Percentiles rank a stretch among this genome's conserved stretches.
Conservation (phyloP, 53 echinoderm and acorn worm species). For the Hippasteria phrygiana region DNA sequence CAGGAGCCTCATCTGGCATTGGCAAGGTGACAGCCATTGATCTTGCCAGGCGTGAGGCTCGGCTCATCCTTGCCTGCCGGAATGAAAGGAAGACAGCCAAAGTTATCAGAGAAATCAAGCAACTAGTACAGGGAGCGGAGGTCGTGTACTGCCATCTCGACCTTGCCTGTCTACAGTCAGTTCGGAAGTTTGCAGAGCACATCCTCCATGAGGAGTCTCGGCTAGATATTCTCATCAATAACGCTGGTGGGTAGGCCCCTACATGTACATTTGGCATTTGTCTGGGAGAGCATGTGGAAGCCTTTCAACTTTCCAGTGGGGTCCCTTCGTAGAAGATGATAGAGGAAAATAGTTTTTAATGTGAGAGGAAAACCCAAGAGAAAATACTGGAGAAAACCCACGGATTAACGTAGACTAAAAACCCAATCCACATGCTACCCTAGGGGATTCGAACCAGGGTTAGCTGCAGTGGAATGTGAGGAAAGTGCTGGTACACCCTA, state of each 20-base stretch:
- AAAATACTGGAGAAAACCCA: no score
- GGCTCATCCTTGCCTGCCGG: constrained; percentile 58
- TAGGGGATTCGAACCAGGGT: no score
- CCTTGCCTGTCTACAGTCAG: constrained; percentile 23
- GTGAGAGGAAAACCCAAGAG: no score
- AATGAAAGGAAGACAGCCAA: constrained; percentile 32
- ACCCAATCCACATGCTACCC: no score
- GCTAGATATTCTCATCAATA: constrained; percentile 52
- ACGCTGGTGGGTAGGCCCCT: constrained; percentile 4
- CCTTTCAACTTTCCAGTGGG: no score
- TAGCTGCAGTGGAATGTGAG: no score
- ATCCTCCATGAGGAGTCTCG: constrained; percentile 13
- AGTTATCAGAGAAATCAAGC: constrained; percentile 43
- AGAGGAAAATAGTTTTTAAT: no score
- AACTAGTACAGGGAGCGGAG: not conserved
- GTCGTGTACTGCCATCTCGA: constrained; percentile 34
- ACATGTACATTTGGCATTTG: no score
- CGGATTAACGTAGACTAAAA: no score
- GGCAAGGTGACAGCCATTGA: constrained; percentile 47
- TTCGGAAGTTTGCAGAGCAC: constrained; percentile 33
- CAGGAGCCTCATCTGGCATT: constrained; percentile 56
- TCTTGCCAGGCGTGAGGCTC: constrained; percentile 42
- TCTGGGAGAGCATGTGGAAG: no score
- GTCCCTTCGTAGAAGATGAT: no score
- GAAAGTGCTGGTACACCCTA: no score